These are phyloP conservation scores for Ara ararauna DNA, from an alignment of 2,797 vertebrate genomes.

Conservation along the genomic window DNA sequence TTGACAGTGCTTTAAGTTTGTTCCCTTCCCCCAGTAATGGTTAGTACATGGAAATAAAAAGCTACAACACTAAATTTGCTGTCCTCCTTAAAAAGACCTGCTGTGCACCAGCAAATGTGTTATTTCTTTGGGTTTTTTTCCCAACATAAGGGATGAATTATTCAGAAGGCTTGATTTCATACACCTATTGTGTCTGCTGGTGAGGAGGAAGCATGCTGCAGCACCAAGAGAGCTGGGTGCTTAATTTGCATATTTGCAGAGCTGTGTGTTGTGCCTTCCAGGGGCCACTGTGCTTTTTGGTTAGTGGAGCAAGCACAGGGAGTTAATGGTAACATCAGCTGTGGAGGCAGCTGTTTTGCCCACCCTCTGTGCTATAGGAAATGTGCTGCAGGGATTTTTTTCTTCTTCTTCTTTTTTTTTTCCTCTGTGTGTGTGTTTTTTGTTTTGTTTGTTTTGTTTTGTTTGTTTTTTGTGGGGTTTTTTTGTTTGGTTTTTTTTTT, in stretches of 20 bases:
- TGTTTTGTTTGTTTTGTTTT: not conserved
- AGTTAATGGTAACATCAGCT: constrained; percentile 71
- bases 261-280: constrained; percentile 19
- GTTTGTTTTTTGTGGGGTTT: too few relatives aligned
- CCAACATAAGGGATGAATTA: constrained; percentile 57
- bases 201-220: constrained; percentile 40
- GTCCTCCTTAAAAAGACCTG: constrained; percentile 37
- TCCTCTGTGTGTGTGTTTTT: not conserved
- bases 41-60: constrained; percentile 28
- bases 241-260: constrained; percentile 27
- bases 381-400: not conserved
- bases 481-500: too few relatives aligned
- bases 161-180: constrained; percentile 69
- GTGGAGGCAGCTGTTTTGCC: constrained; percentile 71
- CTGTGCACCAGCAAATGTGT: constrained; percentile 47
- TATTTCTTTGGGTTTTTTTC: constrained; percentile 52
- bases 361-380: constrained; percentile 60
- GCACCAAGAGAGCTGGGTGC: not conserved
- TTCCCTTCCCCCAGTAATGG: not conserved
- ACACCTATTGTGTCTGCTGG: constrained; percentile 59
- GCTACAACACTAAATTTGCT: constrained; percentile 10
- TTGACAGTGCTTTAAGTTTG: not conserved
- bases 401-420: accelerated
- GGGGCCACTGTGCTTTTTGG: constrained; percentile 34
- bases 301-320: constrained; percentile 44